These are phyloP conservation scores for Thysanoteuthis rhombus DNA, from an alignment of 2,888 invertebrate genomes.

Conservation along the genomic window DNA sequence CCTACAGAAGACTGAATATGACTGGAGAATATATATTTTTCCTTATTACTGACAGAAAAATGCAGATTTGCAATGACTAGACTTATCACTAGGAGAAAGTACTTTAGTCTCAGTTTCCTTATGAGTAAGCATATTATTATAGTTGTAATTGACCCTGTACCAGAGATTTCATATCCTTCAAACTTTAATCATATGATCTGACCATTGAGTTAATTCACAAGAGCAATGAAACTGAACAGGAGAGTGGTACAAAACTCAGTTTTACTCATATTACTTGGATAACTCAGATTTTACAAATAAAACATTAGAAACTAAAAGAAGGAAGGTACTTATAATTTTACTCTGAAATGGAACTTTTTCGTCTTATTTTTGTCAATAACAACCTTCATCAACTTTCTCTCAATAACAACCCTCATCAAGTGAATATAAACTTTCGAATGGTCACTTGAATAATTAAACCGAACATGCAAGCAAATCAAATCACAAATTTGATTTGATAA, in stretches of 20 bases:
- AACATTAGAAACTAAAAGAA: neutral
- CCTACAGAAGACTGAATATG: no score
- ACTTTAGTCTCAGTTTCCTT: no score
- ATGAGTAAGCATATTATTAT: no score
- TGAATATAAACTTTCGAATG: neutral
- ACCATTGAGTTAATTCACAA: no score
- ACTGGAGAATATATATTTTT: no score
- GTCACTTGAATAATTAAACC: neutral
- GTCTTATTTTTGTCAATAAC: neutral
- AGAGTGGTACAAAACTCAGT: neutral
- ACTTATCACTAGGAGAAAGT: no score
- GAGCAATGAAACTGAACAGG: no score
- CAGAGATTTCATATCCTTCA: no score
- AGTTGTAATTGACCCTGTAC: no score
- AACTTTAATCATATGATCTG: no score
- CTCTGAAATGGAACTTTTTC: neutral
- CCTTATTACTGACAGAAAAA: no score
- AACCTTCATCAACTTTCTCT: neutral
- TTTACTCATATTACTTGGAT: neutral
- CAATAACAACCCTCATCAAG: neutral
- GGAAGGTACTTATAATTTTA: neutral
- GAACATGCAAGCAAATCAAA: neutral
- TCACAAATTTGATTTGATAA: neutral
- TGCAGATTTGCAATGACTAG: no score
- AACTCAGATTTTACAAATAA: neutral